Evolutionary conservation across 2,113 vertebrate species (phyloP), one percentile per base, ranked within the genome.

Genomic region (Dascyllus trimaculatus): DNA sequence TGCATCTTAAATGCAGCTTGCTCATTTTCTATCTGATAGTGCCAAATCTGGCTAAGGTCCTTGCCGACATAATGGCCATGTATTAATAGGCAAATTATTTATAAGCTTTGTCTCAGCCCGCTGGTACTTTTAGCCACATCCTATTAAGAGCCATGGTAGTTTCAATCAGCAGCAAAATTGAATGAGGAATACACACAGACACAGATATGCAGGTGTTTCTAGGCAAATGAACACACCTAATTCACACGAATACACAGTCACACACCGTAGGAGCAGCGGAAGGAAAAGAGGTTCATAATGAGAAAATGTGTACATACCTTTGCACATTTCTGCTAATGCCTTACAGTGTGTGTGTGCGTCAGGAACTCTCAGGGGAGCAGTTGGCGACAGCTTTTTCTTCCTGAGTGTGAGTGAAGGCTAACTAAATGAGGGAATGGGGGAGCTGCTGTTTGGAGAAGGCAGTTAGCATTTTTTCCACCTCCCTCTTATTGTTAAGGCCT

Each of bases 71-170:
- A 86, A 79, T 52, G 35, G 74, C 35, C n/a, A 60, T 51, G 63
- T 68, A 85, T 84, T 88, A 91, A 87, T 58, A 75, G 83, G 53
- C 74, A 86, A 85, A 87, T 81, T 82, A 85, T 90, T 88, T 85
- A 78, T 85, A 78, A 85, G 73, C 57, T 75, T 85, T n/a, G 25
- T 71, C 81, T 86, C 54, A 76, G 81, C 82, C 82, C 80, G 75
- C 84, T 78, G 82, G 85, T 82, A 49, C 58, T 85, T 85, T 85
- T 84, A 69, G 58, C 56, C 82, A 78, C 59, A 85, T 82, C 79
- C 82, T 86, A 88, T 85, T 87, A 88, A 77, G 51, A 85, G 75
- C 46, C 29, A 38, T n/a, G 54, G 81, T 75, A 61, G 68, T 82
- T 88, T 86, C 79, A 83, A 79, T 89, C 83, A 87, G 48, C 70